Conservation (phyloP, 92 coral and sea anemone species). For the Scolanthus callimorphus region DNA sequence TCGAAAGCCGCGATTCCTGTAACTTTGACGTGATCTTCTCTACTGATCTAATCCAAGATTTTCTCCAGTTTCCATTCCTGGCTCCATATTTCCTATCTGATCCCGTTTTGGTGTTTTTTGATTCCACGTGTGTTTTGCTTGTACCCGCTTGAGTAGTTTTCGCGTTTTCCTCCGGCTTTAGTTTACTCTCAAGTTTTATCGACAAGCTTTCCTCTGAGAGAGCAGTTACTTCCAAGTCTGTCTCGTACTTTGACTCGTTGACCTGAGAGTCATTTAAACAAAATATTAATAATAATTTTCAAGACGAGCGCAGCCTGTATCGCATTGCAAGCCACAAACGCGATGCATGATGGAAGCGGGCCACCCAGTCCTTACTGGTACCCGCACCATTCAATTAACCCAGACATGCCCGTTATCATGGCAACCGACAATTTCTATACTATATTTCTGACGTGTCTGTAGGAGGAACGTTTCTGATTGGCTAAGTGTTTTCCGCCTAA, state of each 20-base stretch:
- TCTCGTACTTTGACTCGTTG: constrained; percentile 7
- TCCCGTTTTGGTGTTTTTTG: constrained; percentile 1
- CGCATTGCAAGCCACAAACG: too few relatives aligned
- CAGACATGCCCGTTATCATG: too few relatives aligned
- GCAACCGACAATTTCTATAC: too few relatives aligned
- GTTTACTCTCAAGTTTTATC: constrained; percentile 41
- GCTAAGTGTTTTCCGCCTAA: too few relatives aligned
- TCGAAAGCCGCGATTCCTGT: constrained; percentile 24
- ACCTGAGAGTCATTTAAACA: constrained; percentile 18
- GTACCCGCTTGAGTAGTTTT: neutral
- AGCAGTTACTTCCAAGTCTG: constrained; percentile 55
- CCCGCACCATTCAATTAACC: too few relatives aligned
- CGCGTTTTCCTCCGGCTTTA: too few relatives aligned
- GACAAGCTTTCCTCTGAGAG: constrained; percentile 55
- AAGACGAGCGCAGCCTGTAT: too few relatives aligned
- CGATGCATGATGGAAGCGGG: too few relatives aligned
- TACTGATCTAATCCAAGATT: constrained; percentile 9
- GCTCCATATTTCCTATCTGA: constrained; percentile 20
- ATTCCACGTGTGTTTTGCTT: neutral
- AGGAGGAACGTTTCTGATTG: too few relatives aligned
- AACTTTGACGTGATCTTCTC: constrained; percentile 7
- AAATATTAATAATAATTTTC: too few relatives aligned
- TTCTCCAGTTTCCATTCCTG: neutral
- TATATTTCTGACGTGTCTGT: too few relatives aligned
- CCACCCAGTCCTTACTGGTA: too few relatives aligned